Percentiles rank a stretch among this genome's conserved stretches.
phyloP scores from a whole-genome alignment of 2,888 invertebrate genomes.

The Rhogogaster chlorosoma region DNA sequence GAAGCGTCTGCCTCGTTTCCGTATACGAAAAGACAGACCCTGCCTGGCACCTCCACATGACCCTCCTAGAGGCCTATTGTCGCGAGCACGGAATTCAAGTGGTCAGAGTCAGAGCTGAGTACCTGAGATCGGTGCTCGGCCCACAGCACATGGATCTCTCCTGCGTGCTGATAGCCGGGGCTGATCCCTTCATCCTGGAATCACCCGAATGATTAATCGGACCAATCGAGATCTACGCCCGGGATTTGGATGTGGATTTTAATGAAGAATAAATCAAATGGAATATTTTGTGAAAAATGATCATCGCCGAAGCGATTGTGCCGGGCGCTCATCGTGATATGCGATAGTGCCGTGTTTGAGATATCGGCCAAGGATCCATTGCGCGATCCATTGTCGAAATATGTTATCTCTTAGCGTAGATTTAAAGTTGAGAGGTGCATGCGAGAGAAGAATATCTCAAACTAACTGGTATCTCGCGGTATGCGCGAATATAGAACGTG shows the following conservation, averaged over 20 bases:
- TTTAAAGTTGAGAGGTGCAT: not conserved
- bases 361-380: not conserved
- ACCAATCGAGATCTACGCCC: not conserved
- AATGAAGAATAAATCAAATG: constrained; percentile 11
- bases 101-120: constrained; percentile 81
- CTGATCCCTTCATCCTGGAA: constrained; percentile 65
- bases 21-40: constrained; percentile 83
- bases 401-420: not conserved
- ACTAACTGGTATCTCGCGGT: not conserved
- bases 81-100: constrained; percentile 89
- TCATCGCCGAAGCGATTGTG: not conserved
- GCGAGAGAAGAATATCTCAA: not conserved
- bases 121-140: constrained; percentile 65
- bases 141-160: constrained; percentile 67
- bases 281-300: not conserved
- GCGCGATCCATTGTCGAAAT: not conserved
- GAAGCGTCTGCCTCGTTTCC: constrained; percentile 81
- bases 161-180: constrained; percentile 64
- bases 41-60: constrained; percentile 89
- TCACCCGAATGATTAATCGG: constrained; percentile 64
- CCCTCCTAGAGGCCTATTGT: constrained; percentile 88
- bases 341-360: not conserved
- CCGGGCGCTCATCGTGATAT: not conserved
- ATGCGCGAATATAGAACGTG: not conserved
- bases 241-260: not conserved